Evolutionary conservation across 1,140 invertebrate species (phyloP).

Genomic region (Cryptotermes secundus): DNA sequence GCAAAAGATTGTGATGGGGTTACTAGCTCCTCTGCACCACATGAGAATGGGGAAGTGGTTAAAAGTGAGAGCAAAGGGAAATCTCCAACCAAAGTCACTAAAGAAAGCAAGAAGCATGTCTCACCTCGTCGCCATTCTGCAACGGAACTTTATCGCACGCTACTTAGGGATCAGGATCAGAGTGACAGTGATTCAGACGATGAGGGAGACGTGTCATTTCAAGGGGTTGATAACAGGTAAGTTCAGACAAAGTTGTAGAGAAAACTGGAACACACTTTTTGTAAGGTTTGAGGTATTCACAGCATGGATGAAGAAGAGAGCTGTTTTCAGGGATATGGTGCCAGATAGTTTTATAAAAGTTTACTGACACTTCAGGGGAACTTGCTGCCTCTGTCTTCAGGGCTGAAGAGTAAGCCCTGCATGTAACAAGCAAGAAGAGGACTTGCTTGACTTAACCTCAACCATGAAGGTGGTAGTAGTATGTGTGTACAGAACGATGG

Average conservation of each 20-base stretch:
- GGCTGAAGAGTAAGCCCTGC: too few relatives aligned
- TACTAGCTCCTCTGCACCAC: slow-evolving; percentile 46
- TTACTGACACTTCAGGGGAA: too few relatives aligned
- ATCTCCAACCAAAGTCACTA: neutral
- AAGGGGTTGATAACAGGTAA: slow-evolving; percentile 38
- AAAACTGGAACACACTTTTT: too few relatives aligned
- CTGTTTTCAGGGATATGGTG: too few relatives aligned
- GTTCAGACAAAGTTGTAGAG: neutral
- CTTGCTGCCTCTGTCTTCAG: too few relatives aligned
- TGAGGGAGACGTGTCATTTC: slow-evolving; percentile 49
- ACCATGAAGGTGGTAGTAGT: too few relatives aligned
- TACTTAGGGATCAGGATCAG: slow-evolving; percentile 52
- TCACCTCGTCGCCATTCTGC: slow-evolving; percentile 27
- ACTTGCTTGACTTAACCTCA: too few relatives aligned
- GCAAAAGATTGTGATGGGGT: slow-evolving; percentile 36
- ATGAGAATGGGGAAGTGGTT: slow-evolving; percentile 52
- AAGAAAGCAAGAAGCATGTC: neutral
- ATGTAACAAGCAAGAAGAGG: too few relatives aligned
- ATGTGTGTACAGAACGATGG: too few relatives aligned
- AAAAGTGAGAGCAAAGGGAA: slow-evolving; percentile 21
- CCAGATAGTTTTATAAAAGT: too few relatives aligned
- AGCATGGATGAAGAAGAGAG: too few relatives aligned
- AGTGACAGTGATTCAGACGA: slow-evolving; percentile 54
- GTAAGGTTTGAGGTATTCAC: too few relatives aligned
- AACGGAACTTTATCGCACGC: slow-evolving; percentile 41